Percentiles rank a stretch among this genome's conserved stretches.
Conservation (phyloP, 2,888 invertebrate genomes). For the Diaphora mendica region DNA sequence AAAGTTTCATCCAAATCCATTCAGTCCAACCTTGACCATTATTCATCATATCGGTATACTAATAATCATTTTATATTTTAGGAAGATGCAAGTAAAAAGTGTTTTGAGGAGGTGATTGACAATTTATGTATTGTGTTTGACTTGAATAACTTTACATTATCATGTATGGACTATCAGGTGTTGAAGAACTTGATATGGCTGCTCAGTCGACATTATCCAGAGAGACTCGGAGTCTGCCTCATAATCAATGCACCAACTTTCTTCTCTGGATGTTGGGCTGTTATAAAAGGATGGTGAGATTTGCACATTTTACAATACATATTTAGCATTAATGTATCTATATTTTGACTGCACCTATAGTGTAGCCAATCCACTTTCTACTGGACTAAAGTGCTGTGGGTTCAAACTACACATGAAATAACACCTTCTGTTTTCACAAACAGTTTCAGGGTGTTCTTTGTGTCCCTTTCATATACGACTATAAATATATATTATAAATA, state of each 20-base stretch:
- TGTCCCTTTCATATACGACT: too few species aligned
- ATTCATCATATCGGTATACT: too few species aligned
- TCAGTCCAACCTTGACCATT: too few species aligned
- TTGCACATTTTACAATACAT: neutral
- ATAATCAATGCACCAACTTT: slow-evolving; percentile 91
- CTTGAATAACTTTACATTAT: slow-evolving; percentile 90
- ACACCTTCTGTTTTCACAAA: too few species aligned
- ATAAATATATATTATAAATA: too few species aligned
- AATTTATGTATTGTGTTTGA: slow-evolving; percentile 93
- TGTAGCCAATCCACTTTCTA: too few species aligned
- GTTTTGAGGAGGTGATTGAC: slow-evolving; percentile 92
- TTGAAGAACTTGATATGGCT: slow-evolving; percentile 93
- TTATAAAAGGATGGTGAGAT: slow-evolving; percentile 90
- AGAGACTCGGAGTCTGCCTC: slow-evolving; percentile 91
- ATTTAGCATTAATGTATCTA: neutral
- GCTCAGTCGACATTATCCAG: slow-evolving; percentile 91
- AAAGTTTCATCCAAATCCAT: too few species aligned
- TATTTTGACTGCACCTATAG: too few species aligned
- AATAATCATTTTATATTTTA: slow-evolving; percentile 59
- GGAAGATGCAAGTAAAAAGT: slow-evolving; percentile 92
- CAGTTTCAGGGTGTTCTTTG: too few species aligned
- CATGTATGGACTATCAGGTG: slow-evolving; percentile 93
- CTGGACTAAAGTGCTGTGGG: too few species aligned
- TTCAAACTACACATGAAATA: too few species aligned
- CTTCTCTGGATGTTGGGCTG: slow-evolving; percentile 92